These are phyloP conservation scores for Dromaius novaehollandiae DNA, from an alignment of 2,113 vertebrate species.

Conservation along the genomic window DNA sequence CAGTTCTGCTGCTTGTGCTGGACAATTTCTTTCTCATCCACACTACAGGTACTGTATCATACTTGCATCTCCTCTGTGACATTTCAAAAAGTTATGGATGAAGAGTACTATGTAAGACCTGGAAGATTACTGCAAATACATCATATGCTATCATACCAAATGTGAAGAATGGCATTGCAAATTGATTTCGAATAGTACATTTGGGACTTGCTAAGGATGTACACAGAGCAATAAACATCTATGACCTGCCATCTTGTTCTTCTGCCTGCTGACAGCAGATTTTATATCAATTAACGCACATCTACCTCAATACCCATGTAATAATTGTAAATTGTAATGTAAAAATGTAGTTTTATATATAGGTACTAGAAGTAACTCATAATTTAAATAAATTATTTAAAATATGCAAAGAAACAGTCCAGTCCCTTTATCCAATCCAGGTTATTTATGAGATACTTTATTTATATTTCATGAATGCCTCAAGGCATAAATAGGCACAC, in stretches of 20 bases:
- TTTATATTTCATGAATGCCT: slow-evolving; percentile 39
- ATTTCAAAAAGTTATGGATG: neutral
- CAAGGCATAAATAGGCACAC: neutral
- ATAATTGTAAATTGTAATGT: neutral
- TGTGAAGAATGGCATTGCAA: neutral
- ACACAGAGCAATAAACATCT: neutral
- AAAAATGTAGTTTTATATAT: neutral
- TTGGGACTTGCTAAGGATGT: neutral
- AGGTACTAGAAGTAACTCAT: neutral
- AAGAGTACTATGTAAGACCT: neutral
- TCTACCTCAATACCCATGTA: neutral
- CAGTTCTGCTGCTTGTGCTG: neutral
- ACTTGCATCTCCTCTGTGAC: neutral
- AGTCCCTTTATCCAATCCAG: neutral
- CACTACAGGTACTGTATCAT: neutral
- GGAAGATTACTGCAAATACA: accelerated
- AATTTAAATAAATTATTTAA: neutral
- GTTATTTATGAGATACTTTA: neutral
- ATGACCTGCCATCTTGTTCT: neutral
- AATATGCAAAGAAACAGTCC: neutral
- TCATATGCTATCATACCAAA: neutral
- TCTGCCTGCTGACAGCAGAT: neutral
- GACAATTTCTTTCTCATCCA: neutral
- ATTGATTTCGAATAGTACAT: neutral
- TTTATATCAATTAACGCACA: neutral